These are phyloP conservation scores for Sitta carolinensis DNA, from an alignment of 2,797 vertebrate species.

Conservation along the genomic window DNA sequence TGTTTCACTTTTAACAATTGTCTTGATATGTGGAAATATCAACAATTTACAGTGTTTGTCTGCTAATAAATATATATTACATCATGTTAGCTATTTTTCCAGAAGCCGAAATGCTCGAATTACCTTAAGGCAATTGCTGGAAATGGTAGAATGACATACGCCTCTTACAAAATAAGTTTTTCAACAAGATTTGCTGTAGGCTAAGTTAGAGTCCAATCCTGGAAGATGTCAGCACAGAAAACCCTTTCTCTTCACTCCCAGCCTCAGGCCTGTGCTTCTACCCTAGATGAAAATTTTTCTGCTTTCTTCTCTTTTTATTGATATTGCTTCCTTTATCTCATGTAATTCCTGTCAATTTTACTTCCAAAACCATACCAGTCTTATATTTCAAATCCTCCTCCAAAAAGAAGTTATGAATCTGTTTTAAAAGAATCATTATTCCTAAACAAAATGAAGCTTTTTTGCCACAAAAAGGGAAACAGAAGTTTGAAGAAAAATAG, in stretches of 20 bases:
- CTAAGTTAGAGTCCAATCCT: neutral
- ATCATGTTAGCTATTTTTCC: constrained; percentile 47
- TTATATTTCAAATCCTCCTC: neutral
- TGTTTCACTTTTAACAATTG: constrained; percentile 62
- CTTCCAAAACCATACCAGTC: neutral
- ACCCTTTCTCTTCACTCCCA: neutral
- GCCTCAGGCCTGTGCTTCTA: neutral
- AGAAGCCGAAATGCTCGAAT: neutral
- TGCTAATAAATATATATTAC: constrained; percentile 53
- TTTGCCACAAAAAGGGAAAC: neutral
- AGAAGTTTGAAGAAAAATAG: neutral
- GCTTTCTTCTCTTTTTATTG: neutral
- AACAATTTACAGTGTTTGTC: constrained; percentile 29
- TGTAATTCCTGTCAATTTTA: neutral
- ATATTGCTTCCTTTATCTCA: neutral
- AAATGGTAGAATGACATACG: neutral
- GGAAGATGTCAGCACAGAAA: neutral
- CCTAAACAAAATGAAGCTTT: neutral
- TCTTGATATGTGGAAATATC: constrained; percentile 51
- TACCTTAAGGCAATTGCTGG: neutral
- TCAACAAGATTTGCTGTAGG: neutral
- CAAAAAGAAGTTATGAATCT: neutral
- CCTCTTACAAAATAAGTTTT: neutral
- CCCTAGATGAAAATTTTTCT: neutral
- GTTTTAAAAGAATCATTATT: neutral